These are phyloP conservation scores for Hipparchia sbordonii DNA, from an alignment of 2,888 invertebrate genomes.

Conservation along the genomic window DNA sequence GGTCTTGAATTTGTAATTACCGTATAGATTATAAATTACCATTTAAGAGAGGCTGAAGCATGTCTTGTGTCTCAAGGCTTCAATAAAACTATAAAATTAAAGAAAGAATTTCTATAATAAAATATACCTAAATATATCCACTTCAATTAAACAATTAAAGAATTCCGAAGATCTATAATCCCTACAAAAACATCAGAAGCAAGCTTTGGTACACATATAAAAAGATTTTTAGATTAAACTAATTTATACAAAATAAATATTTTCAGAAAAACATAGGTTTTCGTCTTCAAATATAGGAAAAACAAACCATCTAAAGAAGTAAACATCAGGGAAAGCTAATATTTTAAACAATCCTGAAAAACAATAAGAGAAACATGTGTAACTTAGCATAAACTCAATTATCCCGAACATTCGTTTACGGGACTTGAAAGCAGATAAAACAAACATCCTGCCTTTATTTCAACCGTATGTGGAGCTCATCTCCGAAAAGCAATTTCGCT, in stretches of 20 bases:
- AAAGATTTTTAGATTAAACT: too few species aligned
- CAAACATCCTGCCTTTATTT: constrained; percentile 28
- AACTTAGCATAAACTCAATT: constrained; percentile 15
- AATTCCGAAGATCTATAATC: too few species aligned
- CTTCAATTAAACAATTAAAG: too few species aligned
- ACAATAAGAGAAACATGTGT: constrained; percentile 10
- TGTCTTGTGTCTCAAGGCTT: background rate
- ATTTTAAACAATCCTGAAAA: constrained; percentile 4
- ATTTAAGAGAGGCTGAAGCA: background rate
- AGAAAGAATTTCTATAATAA: too few species aligned
- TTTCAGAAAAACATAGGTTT: too few species aligned
- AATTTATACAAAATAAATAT: too few species aligned
- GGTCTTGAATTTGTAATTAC: constrained; percentile 6
- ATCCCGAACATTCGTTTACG: constrained; percentile 14
- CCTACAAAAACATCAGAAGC: too few species aligned
- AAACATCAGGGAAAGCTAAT: constrained; percentile 1
- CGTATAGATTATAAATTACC: background rate
- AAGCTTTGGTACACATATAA: too few species aligned
- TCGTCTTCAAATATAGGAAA: background rate
- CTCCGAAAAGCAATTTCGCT: constrained; percentile 42
- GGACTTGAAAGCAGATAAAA: constrained; percentile 28
- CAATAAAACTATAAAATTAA: background rate
- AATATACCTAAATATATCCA: too few species aligned
- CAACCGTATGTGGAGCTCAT: constrained; percentile 36
- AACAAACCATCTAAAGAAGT: background rate